phyloP scores from a whole-genome alignment of 92 coral and sea anemone genomes.

The Actinostola sp. region DNA sequence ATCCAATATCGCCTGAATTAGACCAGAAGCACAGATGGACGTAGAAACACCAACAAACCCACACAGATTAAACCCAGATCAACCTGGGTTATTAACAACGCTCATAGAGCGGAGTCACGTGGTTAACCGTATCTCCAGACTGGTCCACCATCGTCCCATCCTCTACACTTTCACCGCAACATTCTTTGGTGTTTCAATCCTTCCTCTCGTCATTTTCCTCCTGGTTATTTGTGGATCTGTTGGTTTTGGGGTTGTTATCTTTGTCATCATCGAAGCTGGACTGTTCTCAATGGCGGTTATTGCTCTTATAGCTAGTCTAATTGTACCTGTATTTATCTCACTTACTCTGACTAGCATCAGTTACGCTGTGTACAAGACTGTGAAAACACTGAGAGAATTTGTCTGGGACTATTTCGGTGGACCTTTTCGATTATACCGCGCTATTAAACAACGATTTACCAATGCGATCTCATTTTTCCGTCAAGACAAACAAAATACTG shows the following conservation, averaged over 20 bases:
- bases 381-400: neutral
- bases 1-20: neutral
- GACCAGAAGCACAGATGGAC: neutral
- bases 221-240: conserved; percentile 17
- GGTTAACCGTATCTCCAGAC: neutral
- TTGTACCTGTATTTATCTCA: conserved; percentile 20
- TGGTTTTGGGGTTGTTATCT: conserved; percentile 22
- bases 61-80: neutral
- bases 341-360: neutral
- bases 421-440: neutral
- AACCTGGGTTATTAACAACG: neutral
- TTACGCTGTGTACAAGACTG: neutral
- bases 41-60: neutral
- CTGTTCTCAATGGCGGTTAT: conserved; percentile 37
- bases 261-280: conserved; percentile 34
- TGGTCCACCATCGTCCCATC: conserved; percentile 31
- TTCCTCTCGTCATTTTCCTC: conserved; percentile 35
- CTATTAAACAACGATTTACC: neutral
- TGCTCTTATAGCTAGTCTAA: conserved; percentile 14
- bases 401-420: conserved; percentile 7
- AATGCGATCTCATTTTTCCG: neutral
- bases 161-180: conserved; percentile 11
- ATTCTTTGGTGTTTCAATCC: conserved; percentile 19
- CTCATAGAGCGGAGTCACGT: conserved; percentile 1
- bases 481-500: neutral